Percentiles rank a stretch among this genome's conserved stretches.
phyloP scores from a whole-genome alignment of 2,797 vertebrate species.

The Pipistrellus pygmaeus region DNA sequence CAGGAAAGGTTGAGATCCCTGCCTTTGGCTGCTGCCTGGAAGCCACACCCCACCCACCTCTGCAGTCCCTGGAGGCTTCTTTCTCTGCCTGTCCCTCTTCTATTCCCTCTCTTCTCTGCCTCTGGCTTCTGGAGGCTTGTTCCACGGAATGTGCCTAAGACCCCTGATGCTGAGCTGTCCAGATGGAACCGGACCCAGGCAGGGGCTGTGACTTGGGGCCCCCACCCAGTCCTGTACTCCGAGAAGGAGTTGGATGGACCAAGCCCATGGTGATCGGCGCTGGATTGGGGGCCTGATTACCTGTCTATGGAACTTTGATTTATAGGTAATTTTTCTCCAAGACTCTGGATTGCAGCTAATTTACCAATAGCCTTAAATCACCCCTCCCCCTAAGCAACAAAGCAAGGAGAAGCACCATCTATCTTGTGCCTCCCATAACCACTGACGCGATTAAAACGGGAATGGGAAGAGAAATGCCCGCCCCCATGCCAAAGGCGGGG shows the following conservation, averaged over 20 bases:
- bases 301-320: slow-evolving; percentile 68
- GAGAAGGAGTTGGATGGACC: slow-evolving; percentile 29
- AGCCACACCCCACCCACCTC: background rate
- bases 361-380: slow-evolving; percentile 75
- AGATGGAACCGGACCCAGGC: background rate
- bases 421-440: slow-evolving; percentile 50
- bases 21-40: background rate
- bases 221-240: background rate
- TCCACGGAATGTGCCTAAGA: background rate
- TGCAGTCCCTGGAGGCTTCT: too few relatives aligned
- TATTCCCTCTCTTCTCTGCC: background rate
- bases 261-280: slow-evolving; percentile 8
- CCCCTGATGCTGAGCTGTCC: background rate
- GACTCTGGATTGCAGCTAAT: slow-evolving; percentile 73
- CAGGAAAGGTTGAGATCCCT: background rate
- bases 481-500: background rate
- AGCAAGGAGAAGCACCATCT: background rate
- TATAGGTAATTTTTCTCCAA: slow-evolving; percentile 56
- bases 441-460: slow-evolving; percentile 70
- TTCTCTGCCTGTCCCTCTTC: too few relatives aligned
- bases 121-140: background rate
- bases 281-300: slow-evolving; percentile 65
- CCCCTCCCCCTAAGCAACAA: background rate
- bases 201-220: background rate
- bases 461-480: background rate